phyloP scores from a whole-genome alignment of 30 jellyfish, hydroid and myxozoan genomes.

The Aurelia aurita region DNA sequence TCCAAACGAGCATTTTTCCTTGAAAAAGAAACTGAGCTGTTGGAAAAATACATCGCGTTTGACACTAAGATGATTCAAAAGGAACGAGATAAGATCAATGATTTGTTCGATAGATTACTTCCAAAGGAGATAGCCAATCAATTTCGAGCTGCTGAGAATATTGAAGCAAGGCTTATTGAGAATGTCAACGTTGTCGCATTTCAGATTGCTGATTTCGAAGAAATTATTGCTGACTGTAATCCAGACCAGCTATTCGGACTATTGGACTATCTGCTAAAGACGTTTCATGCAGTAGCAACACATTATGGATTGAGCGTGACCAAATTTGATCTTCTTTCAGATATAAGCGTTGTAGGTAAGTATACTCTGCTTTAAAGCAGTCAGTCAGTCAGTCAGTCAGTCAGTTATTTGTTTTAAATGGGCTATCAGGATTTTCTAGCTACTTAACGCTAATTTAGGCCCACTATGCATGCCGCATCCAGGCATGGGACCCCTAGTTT shows the following conservation, averaged over 20 bases:
- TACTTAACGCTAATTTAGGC: too few relatives aligned
- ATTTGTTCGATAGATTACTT: slow-evolving; percentile 59
- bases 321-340: slow-evolving; percentile 45
- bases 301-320: slow-evolving; percentile 31
- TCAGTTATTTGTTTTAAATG: too few relatives aligned
- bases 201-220: slow-evolving; percentile 61
- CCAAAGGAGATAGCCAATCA: slow-evolving; percentile 39
- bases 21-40: slow-evolving; percentile 86
- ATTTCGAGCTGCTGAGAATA: slow-evolving; percentile 22
- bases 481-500: too few relatives aligned
- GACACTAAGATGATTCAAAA: slow-evolving; percentile 76
- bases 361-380: background rate
- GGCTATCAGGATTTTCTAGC: too few relatives aligned
- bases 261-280: slow-evolving; percentile 66
- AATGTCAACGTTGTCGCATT: slow-evolving; percentile 57
- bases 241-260: slow-evolving; percentile 68
- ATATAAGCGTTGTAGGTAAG: slow-evolving; percentile 51
- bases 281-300: slow-evolving; percentile 48
- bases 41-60: slow-evolving; percentile 80
- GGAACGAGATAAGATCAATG: slow-evolving; percentile 77
- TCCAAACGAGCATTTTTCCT: slow-evolving; percentile 79
- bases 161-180: slow-evolving; percentile 43
- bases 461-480: too few relatives aligned
- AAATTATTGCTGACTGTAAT: slow-evolving; percentile 22
- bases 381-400: too few relatives aligned